Conservation (phyloP, 2,888 invertebrate genomes). For the Noctua comes region DNA sequence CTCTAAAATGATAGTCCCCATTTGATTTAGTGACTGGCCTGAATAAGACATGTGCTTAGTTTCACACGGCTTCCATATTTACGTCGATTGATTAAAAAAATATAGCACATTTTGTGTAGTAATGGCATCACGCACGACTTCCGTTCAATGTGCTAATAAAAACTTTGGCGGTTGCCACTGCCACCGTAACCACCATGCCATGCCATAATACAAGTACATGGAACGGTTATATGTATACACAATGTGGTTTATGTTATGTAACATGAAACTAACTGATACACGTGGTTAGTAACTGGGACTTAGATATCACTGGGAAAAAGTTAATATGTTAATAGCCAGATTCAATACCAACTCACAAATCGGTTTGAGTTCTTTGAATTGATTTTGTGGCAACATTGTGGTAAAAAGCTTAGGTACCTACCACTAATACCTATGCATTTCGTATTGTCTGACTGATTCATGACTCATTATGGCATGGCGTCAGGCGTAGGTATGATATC, state of each 20-base stretch:
- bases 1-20: slow-evolving; percentile 14
- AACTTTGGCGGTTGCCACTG: slow-evolving; percentile 57
- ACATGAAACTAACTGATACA: slow-evolving; percentile 23
- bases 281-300: slow-evolving; percentile 18
- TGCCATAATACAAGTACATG: slow-evolving; percentile 22
- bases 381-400: slow-evolving; percentile 8
- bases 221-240: slow-evolving; percentile 16
- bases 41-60: slow-evolving; percentile 55
- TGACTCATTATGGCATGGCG: not conserved
- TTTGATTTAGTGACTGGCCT: slow-evolving; percentile 10
- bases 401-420: not conserved
- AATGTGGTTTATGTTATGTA: slow-evolving; percentile 44
- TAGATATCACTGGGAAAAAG: not conserved
- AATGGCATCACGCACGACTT: slow-evolving; percentile 66
- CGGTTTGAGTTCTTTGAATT: slow-evolving; percentile 5
- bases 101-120: slow-evolving; percentile 60
- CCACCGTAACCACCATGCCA: slow-evolving; percentile 28
- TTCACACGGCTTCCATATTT: slow-evolving; percentile 58
- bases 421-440: not conserved
- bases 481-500: not conserved
- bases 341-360: not conserved
- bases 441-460: not conserved
- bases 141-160: slow-evolving; percentile 66
- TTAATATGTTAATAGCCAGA: not conserved
- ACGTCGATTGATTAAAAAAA: slow-evolving; percentile 55